Conservation (phyloP, 2,888 invertebrate species). For the Tetanocera ferruginea region DNA sequence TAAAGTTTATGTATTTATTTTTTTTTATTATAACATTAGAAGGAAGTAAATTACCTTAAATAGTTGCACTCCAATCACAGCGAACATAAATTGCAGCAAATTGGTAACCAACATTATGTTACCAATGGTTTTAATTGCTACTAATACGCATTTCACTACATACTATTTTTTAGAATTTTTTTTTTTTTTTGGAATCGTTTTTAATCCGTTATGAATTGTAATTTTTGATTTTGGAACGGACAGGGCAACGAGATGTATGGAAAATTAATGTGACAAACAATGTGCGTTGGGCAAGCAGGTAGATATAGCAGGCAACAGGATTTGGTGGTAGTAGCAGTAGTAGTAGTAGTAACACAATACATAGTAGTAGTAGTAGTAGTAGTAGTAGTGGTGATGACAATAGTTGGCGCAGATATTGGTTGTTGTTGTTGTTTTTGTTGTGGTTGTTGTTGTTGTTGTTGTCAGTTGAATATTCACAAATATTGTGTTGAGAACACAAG, state of each 20-base stretch:
- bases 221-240: background rate
- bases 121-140: slow-evolving; percentile 98
- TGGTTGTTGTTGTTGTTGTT: background rate
- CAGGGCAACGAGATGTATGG: background rate
- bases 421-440: background rate
- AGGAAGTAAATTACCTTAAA: slow-evolving; percentile 78
- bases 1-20: background rate
- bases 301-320: background rate
- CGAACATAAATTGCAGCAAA: slow-evolving; percentile 99
- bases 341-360: too few species aligned
- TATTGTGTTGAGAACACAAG: background rate
- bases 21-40: background rate
- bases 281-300: background rate
- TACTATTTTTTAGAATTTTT: too few species aligned
- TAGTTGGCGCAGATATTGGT: background rate
- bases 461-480: background rate
- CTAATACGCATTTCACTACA: slow-evolving; percentile 99
- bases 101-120: slow-evolving; percentile 99
- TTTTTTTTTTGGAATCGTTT: slow-evolving; percentile 66
- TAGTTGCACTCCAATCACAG: slow-evolving; percentile 99
- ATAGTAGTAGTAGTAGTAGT: background rate
- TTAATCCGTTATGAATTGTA: background rate
- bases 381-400: slow-evolving; percentile 3
- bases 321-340: slow-evolving; percentile 1
- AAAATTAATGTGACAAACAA: background rate